Base-by-base conservation (phyloP, 2,888 invertebrate genomes). In the Idaea straminata region DNA sequence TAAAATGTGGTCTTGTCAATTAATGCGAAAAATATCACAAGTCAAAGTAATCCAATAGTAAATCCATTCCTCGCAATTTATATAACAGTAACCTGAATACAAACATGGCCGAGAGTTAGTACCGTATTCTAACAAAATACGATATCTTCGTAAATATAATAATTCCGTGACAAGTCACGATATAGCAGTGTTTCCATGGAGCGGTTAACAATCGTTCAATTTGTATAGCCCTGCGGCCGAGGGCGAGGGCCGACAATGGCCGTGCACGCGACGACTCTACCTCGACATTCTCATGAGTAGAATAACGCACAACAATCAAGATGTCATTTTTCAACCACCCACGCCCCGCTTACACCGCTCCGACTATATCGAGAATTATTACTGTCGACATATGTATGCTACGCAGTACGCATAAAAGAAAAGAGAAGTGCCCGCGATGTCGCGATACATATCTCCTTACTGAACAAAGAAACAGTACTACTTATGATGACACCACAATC, bases 291-390 rank as follows among this genome's bases (percentile, higher is more conserved):
- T 89, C 91, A 89, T 91, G 88, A 89, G 88, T 87, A 86, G 90
- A 89, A 90, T 91, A 91, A 89, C 91, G 88, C 86, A 87, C 87
- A 91, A 92, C 92, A 92, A 92, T 92, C 92, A 92, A 92, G 92
- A 92, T 92, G 92, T 92, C 91, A 92, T 92, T 92, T 92, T 92
- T 92, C 92, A 92, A 91, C 92, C 91, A 90, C 92, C 92, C 92
- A 92, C 92, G 89, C 91, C 74, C 84, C 82, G 83, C 81, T 85
- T 86, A 83, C 83, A 78, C 80, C 74, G 77, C 78, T 47, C 80
- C 79, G 82, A 80, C 74, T 81, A 83, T 84, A 82, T 81, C 83
- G 84, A 91, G 89, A 92, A 90, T 87, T 92, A 92, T 91, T 85
- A 89, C 86, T 86, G 86, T 90, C 90, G 89, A 83, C 82, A 79